These are phyloP conservation scores for Pelecanoides urinatrix DNA, from an alignment of 2,113 vertebrate genomes.

Conservation along the genomic window DNA sequence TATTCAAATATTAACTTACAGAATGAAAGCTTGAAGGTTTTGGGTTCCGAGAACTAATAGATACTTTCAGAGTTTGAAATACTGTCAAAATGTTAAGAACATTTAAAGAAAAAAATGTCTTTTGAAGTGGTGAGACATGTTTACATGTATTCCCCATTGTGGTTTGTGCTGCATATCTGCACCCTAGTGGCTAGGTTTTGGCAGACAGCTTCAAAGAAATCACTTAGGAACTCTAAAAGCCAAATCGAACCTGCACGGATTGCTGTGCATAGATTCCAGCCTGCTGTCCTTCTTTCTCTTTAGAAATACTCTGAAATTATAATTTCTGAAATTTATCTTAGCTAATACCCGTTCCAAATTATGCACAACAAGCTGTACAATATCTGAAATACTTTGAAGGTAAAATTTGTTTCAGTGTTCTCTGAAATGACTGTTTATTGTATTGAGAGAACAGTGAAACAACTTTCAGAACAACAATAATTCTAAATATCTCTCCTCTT, in stretches of 20 bases:
- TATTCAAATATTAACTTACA: background rate
- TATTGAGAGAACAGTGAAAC: background rate
- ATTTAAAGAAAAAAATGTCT: background rate
- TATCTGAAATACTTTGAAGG: background rate
- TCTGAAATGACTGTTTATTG: background rate
- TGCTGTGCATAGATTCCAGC: background rate
- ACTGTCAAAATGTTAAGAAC: background rate
- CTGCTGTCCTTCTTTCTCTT: background rate
- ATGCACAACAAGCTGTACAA: background rate
- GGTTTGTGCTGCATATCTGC: constrained; percentile 43
- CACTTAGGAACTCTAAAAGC: background rate
- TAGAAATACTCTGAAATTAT: background rate
- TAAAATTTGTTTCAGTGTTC: background rate
- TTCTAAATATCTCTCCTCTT: background rate
- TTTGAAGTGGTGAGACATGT: background rate
- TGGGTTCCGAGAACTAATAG: background rate
- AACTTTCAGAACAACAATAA: background rate
- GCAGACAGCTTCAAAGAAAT: background rate
- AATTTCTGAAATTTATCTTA: background rate
- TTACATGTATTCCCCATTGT: background rate
- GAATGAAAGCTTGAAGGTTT: background rate
- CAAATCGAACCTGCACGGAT: background rate
- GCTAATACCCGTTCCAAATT: background rate
- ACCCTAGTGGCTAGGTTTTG: constrained; percentile 47
- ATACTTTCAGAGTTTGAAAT: background rate